Conservation (phyloP, 2,797 vertebrate species). For the Arvicola amphibius region DNA sequence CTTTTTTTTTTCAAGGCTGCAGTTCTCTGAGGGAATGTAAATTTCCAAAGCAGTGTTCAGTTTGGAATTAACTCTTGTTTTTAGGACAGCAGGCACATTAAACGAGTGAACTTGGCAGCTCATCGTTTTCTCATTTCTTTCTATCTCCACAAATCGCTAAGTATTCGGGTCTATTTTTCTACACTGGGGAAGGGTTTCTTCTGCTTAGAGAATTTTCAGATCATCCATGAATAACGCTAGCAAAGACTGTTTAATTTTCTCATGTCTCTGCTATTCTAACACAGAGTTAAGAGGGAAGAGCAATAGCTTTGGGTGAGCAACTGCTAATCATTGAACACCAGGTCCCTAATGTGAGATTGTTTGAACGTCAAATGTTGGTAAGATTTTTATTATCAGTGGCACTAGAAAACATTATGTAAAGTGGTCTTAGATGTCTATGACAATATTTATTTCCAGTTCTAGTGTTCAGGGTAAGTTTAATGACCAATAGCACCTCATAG, state of each 20-base stretch:
- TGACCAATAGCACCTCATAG: not conserved
- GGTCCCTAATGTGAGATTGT: not conserved
- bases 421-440: conserved; percentile 37
- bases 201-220: conserved; percentile 36
- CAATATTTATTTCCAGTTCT: conserved; percentile 18
- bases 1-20: conserved; percentile 62
- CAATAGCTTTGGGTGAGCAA: not conserved
- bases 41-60: conserved; percentile 55
- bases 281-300: not conserved
- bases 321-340: not conserved
- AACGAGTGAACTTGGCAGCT: not conserved
- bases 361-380: not conserved
- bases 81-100: conserved; percentile 33
- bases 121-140: conserved; percentile 60
- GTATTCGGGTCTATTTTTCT: not conserved
- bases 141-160: conserved; percentile 21
- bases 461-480: conserved; percentile 10
- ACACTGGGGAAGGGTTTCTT: not conserved
- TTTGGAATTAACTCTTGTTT: conserved; percentile 61
- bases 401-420: conserved; percentile 21
- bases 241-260: not conserved
- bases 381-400: not conserved
- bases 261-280: not conserved
- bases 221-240: not conserved
- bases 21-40: conserved; percentile 48